phyloP scores from a whole-genome alignment of 2,113 vertebrate species.

The Pipra filicauda region DNA sequence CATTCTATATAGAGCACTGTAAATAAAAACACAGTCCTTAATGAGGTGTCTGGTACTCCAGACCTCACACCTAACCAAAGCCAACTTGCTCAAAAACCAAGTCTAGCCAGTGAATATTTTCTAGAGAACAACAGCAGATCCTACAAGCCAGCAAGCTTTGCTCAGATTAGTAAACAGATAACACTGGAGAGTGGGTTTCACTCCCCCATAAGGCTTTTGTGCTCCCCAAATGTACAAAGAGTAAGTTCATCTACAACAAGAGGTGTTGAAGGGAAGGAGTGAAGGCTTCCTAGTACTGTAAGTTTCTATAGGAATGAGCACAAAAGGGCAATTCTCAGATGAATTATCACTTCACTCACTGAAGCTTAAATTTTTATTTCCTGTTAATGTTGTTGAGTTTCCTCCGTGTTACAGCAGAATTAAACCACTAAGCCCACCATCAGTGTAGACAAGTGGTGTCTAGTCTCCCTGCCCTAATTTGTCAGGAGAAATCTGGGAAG shows the following conservation, averaged over 20 bases:
- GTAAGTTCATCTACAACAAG: neutral
- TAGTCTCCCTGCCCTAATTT: neutral
- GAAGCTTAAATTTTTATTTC: neutral
- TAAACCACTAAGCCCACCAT: neutral
- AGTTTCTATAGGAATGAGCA: neutral
- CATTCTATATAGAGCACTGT: neutral
- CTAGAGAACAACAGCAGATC: neutral
- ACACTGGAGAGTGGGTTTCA: neutral
- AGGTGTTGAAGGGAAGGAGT: neutral
- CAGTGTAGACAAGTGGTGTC: neutral
- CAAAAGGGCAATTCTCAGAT: neutral
- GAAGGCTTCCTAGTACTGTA: neutral
- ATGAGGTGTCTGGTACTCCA: neutral
- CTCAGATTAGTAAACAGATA: neutral
- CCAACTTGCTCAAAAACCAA: neutral
- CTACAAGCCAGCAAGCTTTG: neutral
- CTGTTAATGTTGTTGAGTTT: neutral
- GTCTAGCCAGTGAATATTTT: neutral
- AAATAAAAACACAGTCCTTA: neutral
- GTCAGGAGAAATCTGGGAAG: neutral
- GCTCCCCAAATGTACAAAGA: neutral
- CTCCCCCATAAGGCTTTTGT: neutral
- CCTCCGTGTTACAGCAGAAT: neutral
- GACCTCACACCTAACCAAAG: neutral
- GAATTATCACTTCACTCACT: neutral